Evolutionary conservation across 2,797 vertebrate genomes (phyloP).

Genomic region (Euphonia xanthogaster): DNA sequence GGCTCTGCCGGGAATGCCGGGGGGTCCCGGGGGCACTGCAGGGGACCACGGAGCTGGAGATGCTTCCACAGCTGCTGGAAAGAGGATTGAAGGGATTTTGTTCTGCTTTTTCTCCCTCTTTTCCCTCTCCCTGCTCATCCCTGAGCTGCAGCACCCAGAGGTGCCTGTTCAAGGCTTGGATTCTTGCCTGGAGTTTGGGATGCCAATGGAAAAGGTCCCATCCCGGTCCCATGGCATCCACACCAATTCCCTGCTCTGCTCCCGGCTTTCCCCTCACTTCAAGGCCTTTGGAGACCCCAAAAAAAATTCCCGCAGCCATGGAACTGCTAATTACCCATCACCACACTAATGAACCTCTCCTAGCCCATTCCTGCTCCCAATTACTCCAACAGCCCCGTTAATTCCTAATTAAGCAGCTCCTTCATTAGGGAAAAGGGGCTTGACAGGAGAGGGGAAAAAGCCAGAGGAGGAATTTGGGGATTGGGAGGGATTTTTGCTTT

Average conservation of each 20-base stretch:
- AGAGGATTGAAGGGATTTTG: too few species aligned
- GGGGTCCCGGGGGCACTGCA: not conserved
- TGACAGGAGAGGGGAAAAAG: not conserved
- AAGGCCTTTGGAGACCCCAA: not conserved
- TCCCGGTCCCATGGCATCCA: fast-evolving
- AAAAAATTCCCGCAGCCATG: not conserved
- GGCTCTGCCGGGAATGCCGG: not conserved
- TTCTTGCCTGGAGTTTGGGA: not conserved
- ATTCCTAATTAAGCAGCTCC: constrained; percentile 50
- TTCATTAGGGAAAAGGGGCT: not conserved
- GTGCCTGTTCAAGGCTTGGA: not conserved
- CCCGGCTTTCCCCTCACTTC: not conserved
- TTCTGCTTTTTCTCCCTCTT: not conserved
- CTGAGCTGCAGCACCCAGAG: not conserved
- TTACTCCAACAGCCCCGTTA: constrained; percentile 3
- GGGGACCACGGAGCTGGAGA: not conserved
- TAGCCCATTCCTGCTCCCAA: not conserved
- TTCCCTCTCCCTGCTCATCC: not conserved
- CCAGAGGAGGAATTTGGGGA: not conserved
- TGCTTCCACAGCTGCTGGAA: not conserved
- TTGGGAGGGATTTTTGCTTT: not conserved
- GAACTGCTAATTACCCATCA: not conserved
- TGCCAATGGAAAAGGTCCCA: not conserved
- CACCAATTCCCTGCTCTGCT: not conserved
- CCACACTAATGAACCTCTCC: not conserved